Evolutionary conservation across 2,888 invertebrate genomes (phyloP).

Genomic region (Cryptus armator): DNA sequence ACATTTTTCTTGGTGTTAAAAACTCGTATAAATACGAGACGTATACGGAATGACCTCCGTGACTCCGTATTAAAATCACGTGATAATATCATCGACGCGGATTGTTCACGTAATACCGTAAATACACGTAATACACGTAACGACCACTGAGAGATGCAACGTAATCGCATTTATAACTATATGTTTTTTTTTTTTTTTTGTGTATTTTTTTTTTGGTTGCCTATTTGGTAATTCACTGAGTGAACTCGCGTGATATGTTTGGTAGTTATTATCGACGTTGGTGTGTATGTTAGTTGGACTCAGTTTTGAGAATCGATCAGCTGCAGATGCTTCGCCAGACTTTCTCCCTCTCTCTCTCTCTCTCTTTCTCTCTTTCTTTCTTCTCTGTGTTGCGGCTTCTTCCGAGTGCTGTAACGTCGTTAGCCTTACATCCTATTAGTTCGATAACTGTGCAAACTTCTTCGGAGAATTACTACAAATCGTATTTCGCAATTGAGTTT

Average conservation of each 20-base stretch:
- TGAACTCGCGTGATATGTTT: slow-evolving; percentile 32
- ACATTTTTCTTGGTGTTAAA: not conserved
- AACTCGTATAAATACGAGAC: slow-evolving; percentile 2
- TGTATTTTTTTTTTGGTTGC: slow-evolving; percentile 19
- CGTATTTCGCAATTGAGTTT: too few species aligned
- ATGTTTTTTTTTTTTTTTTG: not conserved
- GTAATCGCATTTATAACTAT: slow-evolving; percentile 47
- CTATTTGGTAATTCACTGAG: slow-evolving; percentile 42
- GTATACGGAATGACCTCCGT: slow-evolving; percentile 25
- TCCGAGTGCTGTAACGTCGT: slow-evolving; percentile 19
- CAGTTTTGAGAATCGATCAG: not conserved
- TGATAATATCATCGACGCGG: slow-evolving; percentile 52
- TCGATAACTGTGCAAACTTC: not conserved
- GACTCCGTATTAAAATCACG: slow-evolving; percentile 23
- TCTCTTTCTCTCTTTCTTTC: not conserved
- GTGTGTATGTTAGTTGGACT: not conserved
- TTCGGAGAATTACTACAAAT: too few species aligned
- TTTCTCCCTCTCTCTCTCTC: not conserved
- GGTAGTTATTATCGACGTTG: not conserved
- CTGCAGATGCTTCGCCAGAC: not conserved
- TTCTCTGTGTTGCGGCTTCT: not conserved
- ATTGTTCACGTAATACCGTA: slow-evolving; percentile 48
- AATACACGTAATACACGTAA: slow-evolving; percentile 56
- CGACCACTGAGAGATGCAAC: slow-evolving; percentile 52
- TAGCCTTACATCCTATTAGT: slow-evolving; percentile 9